Base-by-base conservation (phyloP, 1,140 invertebrate species). In the Hermetia illucens region DNA sequence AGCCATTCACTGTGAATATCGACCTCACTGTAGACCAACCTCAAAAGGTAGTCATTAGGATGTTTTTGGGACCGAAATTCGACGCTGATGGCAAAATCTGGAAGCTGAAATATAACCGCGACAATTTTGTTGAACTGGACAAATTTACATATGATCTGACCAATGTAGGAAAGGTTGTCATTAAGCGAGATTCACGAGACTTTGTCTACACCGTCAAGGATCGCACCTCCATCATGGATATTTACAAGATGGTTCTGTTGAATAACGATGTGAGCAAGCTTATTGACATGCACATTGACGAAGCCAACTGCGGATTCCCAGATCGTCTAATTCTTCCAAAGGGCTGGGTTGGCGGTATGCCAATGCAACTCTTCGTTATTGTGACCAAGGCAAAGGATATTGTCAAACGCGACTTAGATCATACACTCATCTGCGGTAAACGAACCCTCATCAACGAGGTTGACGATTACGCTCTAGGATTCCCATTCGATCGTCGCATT, bases 401-500 rank as follows among this genome's bases (percentile, higher is more conserved):
- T 40, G 44, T 39, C 30, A 58, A 45, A 9, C 44, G 40, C 18
- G 53, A 40, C 31, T 52, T 49, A 42, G 59, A 63, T 38, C 46
- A 56, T n/a, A 22, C 51, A 5, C 34, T 49, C 6, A 42, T 45
- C 9, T 54, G 57, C 44, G 62, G 54, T 38, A 56, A 61, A 40
- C 62, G 55, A 10, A 58, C 58, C 31, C 53, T 50, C 27, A 10
- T 36, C 16, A 37, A 56, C 8, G 44, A 62, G 21, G 34, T 67
- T 3, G 75, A 79, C 45, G 66, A 63, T 25, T 68, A 65, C 47
- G 66, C 77, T 29, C 64, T 78, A 48, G 77, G 74, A 21, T 82
- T 67, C 61, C 78, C 78, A 33, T 69, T 82, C 46, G 77, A 83
- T 49, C 69, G 75, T 44, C 58, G 59, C 4, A 65, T 76, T 34